Evolutionary conservation across 2,113 vertebrate species (phyloP), one percentile per base, ranked within the genome.

Genomic region (Leptodactylus fuscus): DNA sequence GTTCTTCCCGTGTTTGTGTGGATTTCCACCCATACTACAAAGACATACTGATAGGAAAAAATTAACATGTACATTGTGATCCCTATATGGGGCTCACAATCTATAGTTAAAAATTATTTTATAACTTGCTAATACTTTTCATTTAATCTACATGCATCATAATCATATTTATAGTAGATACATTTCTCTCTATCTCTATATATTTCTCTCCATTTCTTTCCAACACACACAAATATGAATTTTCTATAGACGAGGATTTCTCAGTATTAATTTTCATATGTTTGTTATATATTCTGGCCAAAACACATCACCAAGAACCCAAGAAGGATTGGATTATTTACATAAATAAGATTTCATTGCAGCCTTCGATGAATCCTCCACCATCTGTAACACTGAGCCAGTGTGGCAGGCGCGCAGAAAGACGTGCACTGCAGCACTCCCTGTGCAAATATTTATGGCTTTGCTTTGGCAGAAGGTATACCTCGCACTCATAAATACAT

Each of bases 401-500:
- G 81, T 55, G 81, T 82, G 67, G 65, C 81, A 82, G 65, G 67
- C 58, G 27, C 32, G 24, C 36, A 81, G 58, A 29, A 55, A 41
- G 46, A 49, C 65, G 18, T 29, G 13, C 29, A 51, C 80, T 10
- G 46, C 80, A 69, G 46, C 65, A 38, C 67, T 82, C 81, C 58
- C 49, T 73, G 29, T 82, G 81, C 81, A 82, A 82, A 82, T 82
- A 82, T 74, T 71, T 36, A 82, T 82, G 81, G 70, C 81, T 82
- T 71, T 51, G 29, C 48, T 55, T 82, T 82, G 81, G 81, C 81
- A 82, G 67, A 73, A 73, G 65, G 81, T 71, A 55, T 36, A 41
- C 67, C 49, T 73, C 27, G 32, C 49, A 41, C 32, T 82, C 69
- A 82, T 53, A 73, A 73, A 51, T 82, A 49, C 81, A 82, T 71